Evolutionary conservation across 2,888 invertebrate species (phyloP).

Genomic region (Ctena decussata): DNA sequence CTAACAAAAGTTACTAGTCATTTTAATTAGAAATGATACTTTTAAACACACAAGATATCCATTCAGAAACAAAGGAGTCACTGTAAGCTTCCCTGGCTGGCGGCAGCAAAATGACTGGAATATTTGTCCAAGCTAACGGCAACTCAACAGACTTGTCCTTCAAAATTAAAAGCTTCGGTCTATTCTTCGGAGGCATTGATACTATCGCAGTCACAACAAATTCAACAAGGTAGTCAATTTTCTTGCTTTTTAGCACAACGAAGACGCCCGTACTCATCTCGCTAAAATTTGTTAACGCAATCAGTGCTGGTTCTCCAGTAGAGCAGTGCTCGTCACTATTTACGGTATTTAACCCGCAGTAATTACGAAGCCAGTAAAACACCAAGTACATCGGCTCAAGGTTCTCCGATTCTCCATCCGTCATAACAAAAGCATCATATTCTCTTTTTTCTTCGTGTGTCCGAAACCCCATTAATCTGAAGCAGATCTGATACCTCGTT

Average conservation of each 20-base stretch:
- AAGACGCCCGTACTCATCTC: background rate
- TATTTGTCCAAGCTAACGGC: background rate
- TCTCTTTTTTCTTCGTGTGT: background rate
- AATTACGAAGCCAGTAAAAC: background rate
- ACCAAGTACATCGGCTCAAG: background rate
- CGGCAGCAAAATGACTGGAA: background rate
- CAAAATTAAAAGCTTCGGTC: background rate
- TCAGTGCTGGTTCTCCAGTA: background rate
- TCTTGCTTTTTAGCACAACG: background rate
- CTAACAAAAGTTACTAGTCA: no score
- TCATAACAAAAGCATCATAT: background rate
- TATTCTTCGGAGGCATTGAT: background rate
- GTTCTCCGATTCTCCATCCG: background rate
- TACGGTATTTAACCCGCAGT: background rate
- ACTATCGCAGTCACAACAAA: background rate
- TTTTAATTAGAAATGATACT: no score
- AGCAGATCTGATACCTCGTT: background rate
- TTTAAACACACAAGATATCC: background rate
- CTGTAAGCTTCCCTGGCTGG: background rate
- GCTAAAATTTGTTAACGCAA: background rate
- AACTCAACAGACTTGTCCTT: background rate
- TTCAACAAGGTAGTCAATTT: background rate
- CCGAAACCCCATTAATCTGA: background rate
- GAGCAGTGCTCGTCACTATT: background rate
- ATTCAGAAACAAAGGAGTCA: background rate